Conservation (phyloP, 2,888 invertebrate species). For the Hedychridium roseum region DNA sequence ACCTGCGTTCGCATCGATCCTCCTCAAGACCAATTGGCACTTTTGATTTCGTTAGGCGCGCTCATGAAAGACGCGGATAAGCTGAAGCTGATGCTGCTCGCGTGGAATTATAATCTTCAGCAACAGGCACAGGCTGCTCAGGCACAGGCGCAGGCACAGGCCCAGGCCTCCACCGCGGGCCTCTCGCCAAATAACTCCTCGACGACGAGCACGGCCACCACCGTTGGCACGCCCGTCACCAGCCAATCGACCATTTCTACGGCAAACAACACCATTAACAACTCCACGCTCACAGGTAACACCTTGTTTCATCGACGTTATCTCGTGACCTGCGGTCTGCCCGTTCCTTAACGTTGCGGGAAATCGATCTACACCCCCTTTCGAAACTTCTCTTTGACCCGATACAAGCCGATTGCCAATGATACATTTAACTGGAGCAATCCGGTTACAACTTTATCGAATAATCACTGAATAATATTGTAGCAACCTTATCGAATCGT, state of each 20-base stretch:
- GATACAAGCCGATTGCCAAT: too few species aligned
- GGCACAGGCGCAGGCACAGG: conserved; percentile 58
- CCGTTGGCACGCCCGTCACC: conserved; percentile 58
- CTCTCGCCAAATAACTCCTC: conserved; percentile 60
- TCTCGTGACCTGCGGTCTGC: too few species aligned
- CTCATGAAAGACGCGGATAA: conserved; percentile 86
- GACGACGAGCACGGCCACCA: conserved; percentile 57
- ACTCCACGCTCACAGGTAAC: conserved; percentile 63
- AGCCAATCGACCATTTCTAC: conserved; percentile 62
- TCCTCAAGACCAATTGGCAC: conserved; percentile 46
- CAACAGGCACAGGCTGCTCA: conserved; percentile 58
- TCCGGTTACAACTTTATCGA: too few species aligned
- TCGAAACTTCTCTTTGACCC: too few species aligned
- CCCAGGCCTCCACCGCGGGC: conserved; percentile 57
- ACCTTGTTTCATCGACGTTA: conserved; percentile 46
- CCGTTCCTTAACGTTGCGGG: too few species aligned
- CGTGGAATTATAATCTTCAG: conserved; percentile 88
- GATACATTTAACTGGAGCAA: too few species aligned
- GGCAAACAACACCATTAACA: conserved; percentile 63
- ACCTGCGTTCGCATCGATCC: too few species aligned
- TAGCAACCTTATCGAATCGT: too few species aligned
- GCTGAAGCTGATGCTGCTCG: conserved; percentile 87
- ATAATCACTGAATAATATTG: too few species aligned
- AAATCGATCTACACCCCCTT: too few species aligned
- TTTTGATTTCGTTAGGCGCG: conserved; percentile 62